Conservation (phyloP, 1,140 invertebrate genomes). For the Oncopodura yosiiana region DNA sequence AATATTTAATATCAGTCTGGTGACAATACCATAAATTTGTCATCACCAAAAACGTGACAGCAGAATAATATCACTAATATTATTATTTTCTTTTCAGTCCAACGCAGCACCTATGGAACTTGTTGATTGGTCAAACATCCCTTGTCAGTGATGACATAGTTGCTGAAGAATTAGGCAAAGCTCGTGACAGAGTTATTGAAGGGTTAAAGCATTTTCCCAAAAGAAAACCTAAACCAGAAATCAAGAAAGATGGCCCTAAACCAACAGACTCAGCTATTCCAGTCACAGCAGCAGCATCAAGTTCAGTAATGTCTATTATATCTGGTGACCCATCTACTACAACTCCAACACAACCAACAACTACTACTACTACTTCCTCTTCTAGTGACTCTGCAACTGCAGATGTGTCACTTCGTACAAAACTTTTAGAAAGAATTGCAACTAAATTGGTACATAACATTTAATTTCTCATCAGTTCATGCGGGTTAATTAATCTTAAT, state of each 20-base stretch:
- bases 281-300: no score
- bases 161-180: constrained; percentile 18
- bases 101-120: constrained; percentile 26
- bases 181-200: background rate
- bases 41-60: no score
- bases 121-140: constrained; percentile 17
- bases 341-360: no score
- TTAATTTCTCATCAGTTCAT: background rate
- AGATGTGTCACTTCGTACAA: constrained; percentile 10
- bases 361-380: no score
- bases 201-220: background rate
- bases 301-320: no score
- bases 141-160: constrained; percentile 23
- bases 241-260: background rate
- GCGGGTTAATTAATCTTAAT: background rate
- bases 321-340: no score
- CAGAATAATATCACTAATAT: no score
- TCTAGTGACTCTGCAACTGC: background rate
- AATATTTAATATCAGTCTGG: no score
- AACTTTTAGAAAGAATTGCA: constrained; percentile 15
- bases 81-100: constrained; percentile 7
- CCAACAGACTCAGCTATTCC: no score
- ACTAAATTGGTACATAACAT: background rate
- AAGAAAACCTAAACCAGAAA: background rate
- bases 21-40: no score